phyloP scores from a whole-genome alignment of 2,888 invertebrate genomes.

The Temnothorax ravouxi region DNA sequence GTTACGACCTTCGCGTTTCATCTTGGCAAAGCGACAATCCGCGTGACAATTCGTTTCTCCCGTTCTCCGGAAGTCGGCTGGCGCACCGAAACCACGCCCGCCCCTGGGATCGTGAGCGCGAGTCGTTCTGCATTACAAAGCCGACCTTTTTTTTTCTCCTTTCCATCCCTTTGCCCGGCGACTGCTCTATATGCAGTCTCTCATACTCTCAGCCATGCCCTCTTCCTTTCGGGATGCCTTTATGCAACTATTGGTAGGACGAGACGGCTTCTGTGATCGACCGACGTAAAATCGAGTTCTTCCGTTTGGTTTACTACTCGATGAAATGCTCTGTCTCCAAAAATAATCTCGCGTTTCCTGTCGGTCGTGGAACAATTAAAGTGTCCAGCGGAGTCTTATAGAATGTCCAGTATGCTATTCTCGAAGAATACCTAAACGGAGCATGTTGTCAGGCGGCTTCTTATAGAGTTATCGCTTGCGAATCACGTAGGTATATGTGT shows the following conservation, averaged over 20 bases:
- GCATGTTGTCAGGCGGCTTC: neutral
- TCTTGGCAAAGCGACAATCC: conserved; percentile 54
- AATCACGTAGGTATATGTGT: neutral
- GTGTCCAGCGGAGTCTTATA: neutral
- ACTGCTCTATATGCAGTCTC: neutral
- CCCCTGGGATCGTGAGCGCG: conserved; percentile 31
- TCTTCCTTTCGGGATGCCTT: conserved; percentile 40
- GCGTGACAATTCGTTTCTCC: conserved; percentile 55
- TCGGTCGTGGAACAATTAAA: conserved; percentile 40
- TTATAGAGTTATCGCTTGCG: neutral
- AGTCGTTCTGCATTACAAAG: conserved; percentile 54
- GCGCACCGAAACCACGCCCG: conserved; percentile 26
- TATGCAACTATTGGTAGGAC: conserved; percentile 31
- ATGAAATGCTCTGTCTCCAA: conserved; percentile 5
- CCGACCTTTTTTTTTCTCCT: conserved; percentile 8
- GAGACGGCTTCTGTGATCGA: conserved; percentile 45
- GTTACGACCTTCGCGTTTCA: conserved; percentile 57
- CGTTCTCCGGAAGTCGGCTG: conserved; percentile 48
- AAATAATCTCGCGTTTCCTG: conserved; percentile 45
- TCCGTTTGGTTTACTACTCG: conserved; percentile 50
- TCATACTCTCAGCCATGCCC: neutral
- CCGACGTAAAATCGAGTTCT: conserved; percentile 51
- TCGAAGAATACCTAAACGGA: neutral
- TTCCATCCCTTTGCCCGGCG: neutral
- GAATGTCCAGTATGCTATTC: neutral